Conservation (phyloP, 2,888 invertebrate species). For the Caenorhabditis uteleia region DNA sequence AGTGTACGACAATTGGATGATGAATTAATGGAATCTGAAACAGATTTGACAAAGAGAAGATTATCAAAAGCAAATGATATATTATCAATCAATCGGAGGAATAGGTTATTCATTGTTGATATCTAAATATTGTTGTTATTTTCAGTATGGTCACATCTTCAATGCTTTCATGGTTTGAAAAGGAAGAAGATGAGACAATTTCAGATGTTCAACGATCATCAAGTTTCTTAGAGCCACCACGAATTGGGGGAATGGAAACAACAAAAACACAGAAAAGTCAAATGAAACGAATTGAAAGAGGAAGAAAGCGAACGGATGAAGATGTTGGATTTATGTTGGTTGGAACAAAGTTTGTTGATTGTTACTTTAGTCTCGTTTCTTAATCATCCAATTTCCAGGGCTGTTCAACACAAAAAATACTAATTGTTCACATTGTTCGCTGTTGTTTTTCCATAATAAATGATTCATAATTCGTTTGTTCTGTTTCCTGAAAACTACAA, state of each 20-base stretch:
- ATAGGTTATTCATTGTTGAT: conserved; percentile 6
- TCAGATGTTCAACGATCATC: background rate
- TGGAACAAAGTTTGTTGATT: background rate
- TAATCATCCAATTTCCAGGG: no score
- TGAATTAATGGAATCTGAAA: conserved; percentile 22
- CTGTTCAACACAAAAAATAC: conserved; percentile 1
- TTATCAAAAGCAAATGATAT: conserved; percentile 24
- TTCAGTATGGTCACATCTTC: conserved; percentile 4
- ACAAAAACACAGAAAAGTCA: no score
- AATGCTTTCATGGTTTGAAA: conserved; percentile 8
- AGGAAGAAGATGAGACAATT: background rate
- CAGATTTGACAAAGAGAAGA: conserved; percentile 23
- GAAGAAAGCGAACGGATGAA: background rate
- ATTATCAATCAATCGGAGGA: conserved; percentile 18
- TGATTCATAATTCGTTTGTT: no score
- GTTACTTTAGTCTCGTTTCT: no score
- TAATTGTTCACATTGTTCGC: no score
- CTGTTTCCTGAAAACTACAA: no score
- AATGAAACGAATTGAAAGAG: background rate
- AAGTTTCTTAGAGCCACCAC: conserved; percentile 4
- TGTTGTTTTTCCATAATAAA: no score
- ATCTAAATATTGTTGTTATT: background rate
- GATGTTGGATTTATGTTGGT: background rate
- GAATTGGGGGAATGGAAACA: no score
- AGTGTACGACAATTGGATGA: conserved; percentile 21